Conservation (phyloP, 2,888 invertebrate genomes). For the Ectobius pallidus region DNA sequence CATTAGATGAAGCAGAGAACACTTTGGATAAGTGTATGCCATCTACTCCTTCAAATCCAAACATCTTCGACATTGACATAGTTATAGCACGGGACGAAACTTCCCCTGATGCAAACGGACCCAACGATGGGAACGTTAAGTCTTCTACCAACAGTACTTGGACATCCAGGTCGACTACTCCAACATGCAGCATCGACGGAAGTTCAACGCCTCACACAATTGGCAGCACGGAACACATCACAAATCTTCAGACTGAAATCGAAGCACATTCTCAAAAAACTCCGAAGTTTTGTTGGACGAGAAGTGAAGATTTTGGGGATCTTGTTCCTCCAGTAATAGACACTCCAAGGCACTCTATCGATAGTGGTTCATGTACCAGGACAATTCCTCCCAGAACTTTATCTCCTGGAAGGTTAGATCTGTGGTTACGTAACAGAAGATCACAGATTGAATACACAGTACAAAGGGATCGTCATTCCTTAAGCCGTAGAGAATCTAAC, state of each 20-base stretch:
- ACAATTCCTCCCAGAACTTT: not conserved
- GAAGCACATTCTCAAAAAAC: not conserved
- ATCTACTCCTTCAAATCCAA: slow-evolving; percentile 42
- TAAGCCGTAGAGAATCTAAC: not conserved
- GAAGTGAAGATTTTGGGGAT: slow-evolving; percentile 16
- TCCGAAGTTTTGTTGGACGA: slow-evolving; percentile 17
- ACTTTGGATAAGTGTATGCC: slow-evolving; percentile 44
- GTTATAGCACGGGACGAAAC: slow-evolving; percentile 47
- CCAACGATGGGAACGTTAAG: not conserved
- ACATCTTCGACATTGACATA: slow-evolving; percentile 48
- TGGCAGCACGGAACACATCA: slow-evolving; percentile 2
- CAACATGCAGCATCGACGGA: not conserved
- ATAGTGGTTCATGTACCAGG: not conserved
- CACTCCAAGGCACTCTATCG: slow-evolving; percentile 4
- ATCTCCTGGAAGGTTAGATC: not conserved
- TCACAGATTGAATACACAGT: not conserved
- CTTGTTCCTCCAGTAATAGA: not conserved
- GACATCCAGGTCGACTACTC: slow-evolving; percentile 6
- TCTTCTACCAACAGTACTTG: not conserved
- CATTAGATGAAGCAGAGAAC: slow-evolving; percentile 49
- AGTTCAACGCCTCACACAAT: slow-evolving; percentile 1
- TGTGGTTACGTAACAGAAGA: slow-evolving; percentile 12
- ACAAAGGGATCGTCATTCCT: not conserved
- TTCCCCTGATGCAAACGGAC: not conserved
- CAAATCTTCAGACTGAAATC: not conserved